Base-by-base conservation (phyloP, 2,888 invertebrate species). In the Drosophila kambysellisi region DNA sequence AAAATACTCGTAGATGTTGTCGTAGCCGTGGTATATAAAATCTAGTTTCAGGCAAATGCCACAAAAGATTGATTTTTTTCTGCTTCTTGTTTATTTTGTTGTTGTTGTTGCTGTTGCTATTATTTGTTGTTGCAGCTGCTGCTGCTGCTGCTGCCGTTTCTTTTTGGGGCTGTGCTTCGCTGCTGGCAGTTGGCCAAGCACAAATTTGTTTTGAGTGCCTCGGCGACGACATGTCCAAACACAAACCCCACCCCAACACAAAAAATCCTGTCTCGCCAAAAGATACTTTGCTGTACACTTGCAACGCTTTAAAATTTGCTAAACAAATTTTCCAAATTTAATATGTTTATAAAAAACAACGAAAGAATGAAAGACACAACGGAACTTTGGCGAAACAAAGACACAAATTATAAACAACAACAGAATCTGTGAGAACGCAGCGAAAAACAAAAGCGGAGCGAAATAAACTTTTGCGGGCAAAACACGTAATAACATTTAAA, bases 191-290 rank as follows among this genome's bases (percentile, higher is more conserved):
- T 76, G 83, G 87, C 87, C 87, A 87, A 88, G 70, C 76, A 76
- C 76, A 82, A 89, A 88, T 89, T 85, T 76, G 88, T 90, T 85
- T 85, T 79, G 90, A 87, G 87, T 88, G 87, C 86, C 77, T 71
- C 70, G 75, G 85, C 77, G 82, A 89, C 88, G 88, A 83, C 84
- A 89, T 81, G 84, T 89, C 88, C 89, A 89, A 79, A 67, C 57
- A 76, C 67, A 68, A 68, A 33, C 30, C 66, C 53, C 67, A 59
- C 46, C 54, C 3, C 25, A 25, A 25, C 25, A 25, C 25, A 25
- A 58, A 51, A 25, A 30, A 11, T 50, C 50, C 43, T 30, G 46
- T 46, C 46, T 46, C 46, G 37, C 43, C 46, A 46, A 7, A 43
- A 50, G 57, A 70, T 39, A 60, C 54, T 39, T 62, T 51, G 56